phyloP scores from a whole-genome alignment of 2,888 invertebrate species.

The Mesorhabditis sp. region DNA sequence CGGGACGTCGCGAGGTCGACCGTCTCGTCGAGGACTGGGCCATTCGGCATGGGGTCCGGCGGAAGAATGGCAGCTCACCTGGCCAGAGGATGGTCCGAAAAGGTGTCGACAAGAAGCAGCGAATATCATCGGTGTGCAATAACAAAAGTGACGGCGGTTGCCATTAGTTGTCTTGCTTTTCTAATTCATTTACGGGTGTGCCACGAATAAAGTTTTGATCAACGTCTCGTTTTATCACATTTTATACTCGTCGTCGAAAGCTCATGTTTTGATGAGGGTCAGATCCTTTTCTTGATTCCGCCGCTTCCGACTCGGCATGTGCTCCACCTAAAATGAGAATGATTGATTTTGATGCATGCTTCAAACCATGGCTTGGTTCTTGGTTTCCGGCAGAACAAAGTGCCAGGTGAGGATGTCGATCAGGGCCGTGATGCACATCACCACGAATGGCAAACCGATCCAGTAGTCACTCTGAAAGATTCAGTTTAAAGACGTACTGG shows the following conservation, averaged over 20 bases:
- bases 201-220: too few relatives aligned
- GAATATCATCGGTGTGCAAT: not conserved
- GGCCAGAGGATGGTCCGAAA: not conserved
- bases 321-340: constrained; percentile 24
- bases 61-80: not conserved
- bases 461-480: constrained; percentile 32
- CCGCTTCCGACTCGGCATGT: constrained; percentile 38
- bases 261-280: not conserved
- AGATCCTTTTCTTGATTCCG: constrained; percentile 16
- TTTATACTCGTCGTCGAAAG: too few relatives aligned
- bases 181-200: too few relatives aligned
- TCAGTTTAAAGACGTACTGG: not conserved
- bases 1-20: constrained; percentile 48
- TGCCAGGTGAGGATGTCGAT: constrained; percentile 37
- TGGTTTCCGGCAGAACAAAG: constrained; percentile 46
- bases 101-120: not conserved
- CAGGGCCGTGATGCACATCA: constrained; percentile 35
- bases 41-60: not conserved
- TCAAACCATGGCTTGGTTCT: constrained; percentile 31
- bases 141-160: constrained; percentile 1
- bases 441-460: constrained; percentile 43
- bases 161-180: not conserved
- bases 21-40: constrained; percentile 11
- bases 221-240: too few relatives aligned
- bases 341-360: not conserved